Conservation (phyloP, 2,113 vertebrate genomes). For the Coptodon rendalli region DNA sequence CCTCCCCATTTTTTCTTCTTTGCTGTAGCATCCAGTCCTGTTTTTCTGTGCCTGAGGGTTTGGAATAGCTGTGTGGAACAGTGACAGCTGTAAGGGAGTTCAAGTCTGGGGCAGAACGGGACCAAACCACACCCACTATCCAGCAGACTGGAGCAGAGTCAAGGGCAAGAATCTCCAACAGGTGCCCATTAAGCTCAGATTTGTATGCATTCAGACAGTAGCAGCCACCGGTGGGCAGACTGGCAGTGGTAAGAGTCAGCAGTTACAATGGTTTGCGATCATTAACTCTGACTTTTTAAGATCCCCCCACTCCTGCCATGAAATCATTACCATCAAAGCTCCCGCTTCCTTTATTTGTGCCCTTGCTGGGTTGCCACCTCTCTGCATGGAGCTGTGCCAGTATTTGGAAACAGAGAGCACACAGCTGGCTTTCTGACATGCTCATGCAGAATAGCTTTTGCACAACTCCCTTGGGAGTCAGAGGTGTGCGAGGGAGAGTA, state of each 20-base stretch:
- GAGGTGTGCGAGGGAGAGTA: slow-evolving; percentile 13
- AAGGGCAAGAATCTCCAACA: slow-evolving; percentile 59
- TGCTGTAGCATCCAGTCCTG: background rate
- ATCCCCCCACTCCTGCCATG: background rate
- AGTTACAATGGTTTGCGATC: background rate
- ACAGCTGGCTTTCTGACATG: slow-evolving; percentile 38
- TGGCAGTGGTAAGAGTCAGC: background rate
- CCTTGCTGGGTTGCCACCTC: background rate
- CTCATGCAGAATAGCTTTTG: background rate
- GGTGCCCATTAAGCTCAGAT: slow-evolving; percentile 26
- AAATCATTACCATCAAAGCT: slow-evolving; percentile 4
- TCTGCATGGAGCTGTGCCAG: background rate
- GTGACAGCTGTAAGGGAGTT: slow-evolving; percentile 59
- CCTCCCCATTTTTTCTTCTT: background rate
- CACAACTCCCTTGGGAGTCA: background rate
- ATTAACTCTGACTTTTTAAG: slow-evolving; percentile 22
- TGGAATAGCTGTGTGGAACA: slow-evolving; percentile 26
- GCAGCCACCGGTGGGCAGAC: background rate
- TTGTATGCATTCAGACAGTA: slow-evolving; percentile 19
- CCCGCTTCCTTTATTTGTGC: background rate
- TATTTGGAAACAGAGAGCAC: background rate
- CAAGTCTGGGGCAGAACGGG: slow-evolving; percentile 61
- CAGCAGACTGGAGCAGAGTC: slow-evolving; percentile 11
- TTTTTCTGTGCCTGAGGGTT: slow-evolving; percentile 8
- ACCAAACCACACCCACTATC: slow-evolving; percentile 27